These are phyloP conservation scores for Cepaea nemoralis DNA, from an alignment of 1,140 invertebrate genomes.

Conservation along the genomic window DNA sequence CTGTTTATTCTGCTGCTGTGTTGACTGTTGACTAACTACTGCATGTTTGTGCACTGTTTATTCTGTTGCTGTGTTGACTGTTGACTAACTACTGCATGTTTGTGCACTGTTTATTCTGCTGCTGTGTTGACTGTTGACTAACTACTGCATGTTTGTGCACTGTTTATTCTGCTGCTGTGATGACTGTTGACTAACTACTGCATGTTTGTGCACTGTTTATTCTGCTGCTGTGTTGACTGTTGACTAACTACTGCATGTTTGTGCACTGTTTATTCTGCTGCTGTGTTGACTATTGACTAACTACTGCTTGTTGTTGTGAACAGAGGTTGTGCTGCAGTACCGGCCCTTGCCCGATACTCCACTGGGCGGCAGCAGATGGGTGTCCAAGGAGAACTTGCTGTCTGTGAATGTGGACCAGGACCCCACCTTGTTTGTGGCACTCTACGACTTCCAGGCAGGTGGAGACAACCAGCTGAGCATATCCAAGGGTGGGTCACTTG, in stretches of 20 bases:
- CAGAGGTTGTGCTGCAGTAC: constrained; percentile 92
- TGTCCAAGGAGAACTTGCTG: constrained; percentile 94
- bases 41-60: too few relatives aligned
- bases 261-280: not conserved
- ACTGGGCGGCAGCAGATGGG: constrained; percentile 80
- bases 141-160: too few relatives aligned
- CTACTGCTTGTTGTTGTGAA: constrained; percentile 44
- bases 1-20: too few relatives aligned
- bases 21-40: too few relatives aligned
- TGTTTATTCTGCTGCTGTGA: too few relatives aligned
- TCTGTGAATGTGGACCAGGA: constrained; percentile 82
- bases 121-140: too few relatives aligned
- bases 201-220: not conserved
- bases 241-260: not conserved
- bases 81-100: too few relatives aligned
- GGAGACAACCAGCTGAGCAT: constrained; percentile 98
- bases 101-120: too few relatives aligned
- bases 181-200: too few relatives aligned
- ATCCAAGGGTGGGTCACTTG: constrained; percentile 91
- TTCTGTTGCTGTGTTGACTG: too few relatives aligned
- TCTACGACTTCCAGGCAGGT: constrained; percentile 96
- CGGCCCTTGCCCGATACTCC: constrained; percentile 62
- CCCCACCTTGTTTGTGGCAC: constrained; percentile 91
- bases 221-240: not conserved
- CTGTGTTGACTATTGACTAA: constrained; percentile 14